Conservation (phyloP, 2,888 invertebrate species). For the Metopia argyrocephala region DNA sequence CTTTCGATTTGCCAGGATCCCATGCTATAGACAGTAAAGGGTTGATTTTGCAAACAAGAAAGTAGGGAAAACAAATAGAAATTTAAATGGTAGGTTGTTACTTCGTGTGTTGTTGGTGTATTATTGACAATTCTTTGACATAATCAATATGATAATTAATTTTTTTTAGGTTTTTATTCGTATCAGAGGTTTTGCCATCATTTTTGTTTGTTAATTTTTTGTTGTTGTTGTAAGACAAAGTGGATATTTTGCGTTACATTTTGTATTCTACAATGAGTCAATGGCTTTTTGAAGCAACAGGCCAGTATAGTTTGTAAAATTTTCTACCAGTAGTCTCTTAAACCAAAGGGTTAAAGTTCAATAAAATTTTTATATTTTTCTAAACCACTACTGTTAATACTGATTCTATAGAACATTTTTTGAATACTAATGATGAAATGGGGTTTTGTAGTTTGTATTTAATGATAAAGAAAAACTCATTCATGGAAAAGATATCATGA, state of each 20-base stretch:
- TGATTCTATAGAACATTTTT: conserved; percentile 41
- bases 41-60: conserved; percentile 56
- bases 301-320: too few relatives aligned
- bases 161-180: neutral
- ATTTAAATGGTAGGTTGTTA: conserved; percentile 25
- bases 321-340: too few relatives aligned
- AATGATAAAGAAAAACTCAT: neutral
- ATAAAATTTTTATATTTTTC: conserved; percentile 8
- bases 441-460: conserved; percentile 2
- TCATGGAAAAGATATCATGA: conserved; percentile 17
- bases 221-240: neutral
- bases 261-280: neutral
- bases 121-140: conserved; percentile 54
- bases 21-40: conserved; percentile 33
- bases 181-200: neutral
- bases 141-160: conserved; percentile 62
- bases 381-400: conserved; percentile 50
- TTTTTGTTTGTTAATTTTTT: neutral
- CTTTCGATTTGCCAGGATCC: conserved; percentile 31
- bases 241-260: too few relatives aligned
- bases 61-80: too few relatives aligned
- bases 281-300: too few relatives aligned
- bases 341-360: too few relatives aligned
- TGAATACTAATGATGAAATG: conserved; percentile 49
- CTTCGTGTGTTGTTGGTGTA: neutral